Evolutionary conservation across 2,113 vertebrate genomes (phyloP).

Genomic region (Cheilinus undulatus): DNA sequence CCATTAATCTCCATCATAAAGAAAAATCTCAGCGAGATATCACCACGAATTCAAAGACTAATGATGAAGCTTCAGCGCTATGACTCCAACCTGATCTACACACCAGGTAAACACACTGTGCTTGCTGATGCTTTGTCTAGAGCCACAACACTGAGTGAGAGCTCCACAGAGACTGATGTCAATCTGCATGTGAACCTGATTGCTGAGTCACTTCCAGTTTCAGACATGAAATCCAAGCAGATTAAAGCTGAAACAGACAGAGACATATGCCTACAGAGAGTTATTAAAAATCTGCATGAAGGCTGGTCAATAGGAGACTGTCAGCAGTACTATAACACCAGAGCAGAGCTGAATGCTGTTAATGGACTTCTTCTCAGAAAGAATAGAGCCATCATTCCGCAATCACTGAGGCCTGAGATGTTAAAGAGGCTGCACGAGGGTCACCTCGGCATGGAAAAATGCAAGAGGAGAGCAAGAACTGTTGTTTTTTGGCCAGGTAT

Average conservation of each 20-base stretch:
- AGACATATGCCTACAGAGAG: neutral
- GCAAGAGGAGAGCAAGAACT: neutral
- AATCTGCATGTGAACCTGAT: neutral
- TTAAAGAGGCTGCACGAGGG: neutral
- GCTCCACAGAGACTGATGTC: conserved; percentile 4
- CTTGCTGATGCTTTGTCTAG: conserved; percentile 1
- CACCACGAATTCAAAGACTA: conserved; percentile 1
- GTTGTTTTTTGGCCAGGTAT: conserved; percentile 26
- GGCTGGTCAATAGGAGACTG: conserved; percentile 3
- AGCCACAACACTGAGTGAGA: neutral
- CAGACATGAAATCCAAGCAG: conserved; percentile 5
- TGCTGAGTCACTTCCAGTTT: neutral
- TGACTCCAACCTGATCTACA: conserved; percentile 13
- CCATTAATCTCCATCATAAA: conserved; percentile 14
- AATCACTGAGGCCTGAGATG: conserved; percentile 1
- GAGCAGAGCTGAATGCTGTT: conserved; percentile 7
- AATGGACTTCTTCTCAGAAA: neutral
- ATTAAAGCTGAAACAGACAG: neutral
- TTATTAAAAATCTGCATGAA: neutral
- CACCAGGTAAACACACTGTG: conserved; percentile 8
- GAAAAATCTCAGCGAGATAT: conserved; percentile 5
- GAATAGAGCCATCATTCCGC: neutral
- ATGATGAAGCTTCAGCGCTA: conserved; percentile 17
- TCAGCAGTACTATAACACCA: conserved; percentile 2
- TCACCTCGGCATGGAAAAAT: conserved; percentile 7